Percentiles rank a stretch among this genome's conserved stretches.
Evolutionary conservation across 2,797 vertebrate genomes (phyloP).

Genomic region (Sphaeramia orbicularis): DNA sequence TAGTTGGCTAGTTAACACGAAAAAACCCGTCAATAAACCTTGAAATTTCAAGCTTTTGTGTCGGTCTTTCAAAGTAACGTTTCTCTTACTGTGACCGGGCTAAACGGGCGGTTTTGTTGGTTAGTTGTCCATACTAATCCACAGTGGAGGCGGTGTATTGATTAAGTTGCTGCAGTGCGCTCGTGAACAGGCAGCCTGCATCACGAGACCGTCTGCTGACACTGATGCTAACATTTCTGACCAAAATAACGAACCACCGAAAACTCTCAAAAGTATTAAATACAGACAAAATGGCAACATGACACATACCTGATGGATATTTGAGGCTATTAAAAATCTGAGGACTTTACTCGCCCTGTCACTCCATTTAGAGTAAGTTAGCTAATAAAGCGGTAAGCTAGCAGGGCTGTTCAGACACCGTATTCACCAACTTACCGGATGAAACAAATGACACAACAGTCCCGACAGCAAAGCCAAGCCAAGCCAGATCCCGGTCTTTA

Average conservation of each 20-base stretch:
- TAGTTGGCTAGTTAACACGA: no score
- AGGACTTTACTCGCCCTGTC: not conserved
- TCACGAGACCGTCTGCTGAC: slow-evolving; percentile 75
- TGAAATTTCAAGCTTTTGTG: not conserved
- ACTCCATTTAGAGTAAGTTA: not conserved
- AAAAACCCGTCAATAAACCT: not conserved
- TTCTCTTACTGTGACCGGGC: not conserved
- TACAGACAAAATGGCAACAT: no score
- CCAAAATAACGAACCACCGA: not conserved
- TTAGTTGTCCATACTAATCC: not conserved
- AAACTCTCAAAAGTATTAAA: not conserved
- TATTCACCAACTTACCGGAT: not conserved
- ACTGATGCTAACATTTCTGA: slow-evolving; percentile 27
- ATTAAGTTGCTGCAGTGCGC: not conserved
- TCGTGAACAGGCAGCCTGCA: slow-evolving; percentile 12
- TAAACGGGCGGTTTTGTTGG: no score
- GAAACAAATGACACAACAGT: not conserved
- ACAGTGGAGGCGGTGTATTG: not conserved
- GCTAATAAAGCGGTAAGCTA: not conserved
- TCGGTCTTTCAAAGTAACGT: not conserved
- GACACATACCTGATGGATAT: no score
- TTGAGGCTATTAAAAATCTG: no score
- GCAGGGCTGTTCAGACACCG: not conserved
- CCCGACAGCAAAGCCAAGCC: not conserved
- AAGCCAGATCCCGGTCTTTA: not conserved